These are phyloP conservation scores for Eurystomus glaucurus DNA, from an alignment of 2,797 vertebrate genomes.

Conservation along the genomic window DNA sequence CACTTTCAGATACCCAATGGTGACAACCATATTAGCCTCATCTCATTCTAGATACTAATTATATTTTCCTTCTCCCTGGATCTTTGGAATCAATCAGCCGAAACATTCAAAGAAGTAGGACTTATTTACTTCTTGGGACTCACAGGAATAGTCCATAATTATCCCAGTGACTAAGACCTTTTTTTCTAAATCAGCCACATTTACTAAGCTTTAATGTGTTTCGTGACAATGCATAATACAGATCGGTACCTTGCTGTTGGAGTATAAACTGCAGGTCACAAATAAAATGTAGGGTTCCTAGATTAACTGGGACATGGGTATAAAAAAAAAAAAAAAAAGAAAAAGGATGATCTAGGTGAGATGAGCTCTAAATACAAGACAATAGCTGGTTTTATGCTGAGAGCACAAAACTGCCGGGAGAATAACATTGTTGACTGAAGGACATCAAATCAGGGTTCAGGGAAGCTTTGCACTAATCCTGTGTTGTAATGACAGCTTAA, in stretches of 20 bases:
- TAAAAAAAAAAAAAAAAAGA: neutral
- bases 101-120: neutral
- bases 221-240: slow-evolving; percentile 23
- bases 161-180: neutral
- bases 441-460: slow-evolving; percentile 79
- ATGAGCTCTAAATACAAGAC: slow-evolving; percentile 58
- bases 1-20: neutral
- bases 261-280: neutral
- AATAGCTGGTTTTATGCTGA: slow-evolving; percentile 71
- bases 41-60: neutral
- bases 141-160: neutral
- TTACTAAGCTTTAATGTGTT: slow-evolving; percentile 38
- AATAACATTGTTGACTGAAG: slow-evolving; percentile 55
- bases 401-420: slow-evolving; percentile 7
- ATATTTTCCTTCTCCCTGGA: neutral
- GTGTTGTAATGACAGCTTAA: slow-evolving; percentile 91
- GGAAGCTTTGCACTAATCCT: slow-evolving; percentile 89
- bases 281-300: neutral
- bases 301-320: neutral
- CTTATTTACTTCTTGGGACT: neutral
- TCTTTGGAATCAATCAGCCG: neutral
- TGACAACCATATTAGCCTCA: slow-evolving; percentile 12
- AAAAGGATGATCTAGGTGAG: slow-evolving; percentile 40
- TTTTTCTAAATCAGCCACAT: slow-evolving; percentile 9
- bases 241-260: neutral